phyloP scores from a whole-genome alignment of 2,888 invertebrate species.

The Rutpela maculata region DNA sequence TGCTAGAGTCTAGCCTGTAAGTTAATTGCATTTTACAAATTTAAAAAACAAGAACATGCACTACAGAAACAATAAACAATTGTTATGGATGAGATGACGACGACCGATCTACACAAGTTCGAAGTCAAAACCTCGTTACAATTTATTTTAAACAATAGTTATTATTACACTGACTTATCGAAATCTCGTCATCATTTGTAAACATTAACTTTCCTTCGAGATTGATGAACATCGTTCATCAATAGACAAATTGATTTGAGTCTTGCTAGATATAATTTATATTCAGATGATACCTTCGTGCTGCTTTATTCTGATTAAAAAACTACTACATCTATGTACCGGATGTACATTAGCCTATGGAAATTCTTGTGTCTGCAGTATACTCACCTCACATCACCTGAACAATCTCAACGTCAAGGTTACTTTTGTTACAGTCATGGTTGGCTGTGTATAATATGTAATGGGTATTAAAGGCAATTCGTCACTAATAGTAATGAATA shows the following conservation, averaged over 20 bases:
- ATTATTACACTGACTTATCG: not conserved
- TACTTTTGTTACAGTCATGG: slow-evolving; percentile 3
- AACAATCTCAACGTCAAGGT: slow-evolving; percentile 2
- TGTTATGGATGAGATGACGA: not conserved
- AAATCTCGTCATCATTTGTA: not conserved
- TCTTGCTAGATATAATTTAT: not conserved
- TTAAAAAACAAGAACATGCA: not conserved
- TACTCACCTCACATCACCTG: slow-evolving; percentile 3
- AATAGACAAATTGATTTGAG: not conserved
- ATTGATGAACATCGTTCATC: not conserved
- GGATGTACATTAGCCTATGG: slow-evolving; percentile 4
- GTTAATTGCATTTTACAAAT: not conserved
- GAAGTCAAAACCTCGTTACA: not conserved
- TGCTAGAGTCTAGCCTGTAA: not conserved
- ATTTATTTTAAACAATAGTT: not conserved
- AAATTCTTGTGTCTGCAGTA: not conserved
- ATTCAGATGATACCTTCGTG: not conserved
- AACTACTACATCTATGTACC: not conserved
- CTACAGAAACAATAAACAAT: not conserved
- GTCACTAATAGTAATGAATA: not conserved
- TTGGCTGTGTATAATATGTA: not conserved
- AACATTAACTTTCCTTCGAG: not conserved
- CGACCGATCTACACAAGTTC: not conserved
- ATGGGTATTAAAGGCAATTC: not conserved
- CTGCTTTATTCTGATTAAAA: not conserved